Evolutionary conservation across 2,113 vertebrate genomes (phyloP).

Genomic region (Poeciliopsis turrubarensis): DNA sequence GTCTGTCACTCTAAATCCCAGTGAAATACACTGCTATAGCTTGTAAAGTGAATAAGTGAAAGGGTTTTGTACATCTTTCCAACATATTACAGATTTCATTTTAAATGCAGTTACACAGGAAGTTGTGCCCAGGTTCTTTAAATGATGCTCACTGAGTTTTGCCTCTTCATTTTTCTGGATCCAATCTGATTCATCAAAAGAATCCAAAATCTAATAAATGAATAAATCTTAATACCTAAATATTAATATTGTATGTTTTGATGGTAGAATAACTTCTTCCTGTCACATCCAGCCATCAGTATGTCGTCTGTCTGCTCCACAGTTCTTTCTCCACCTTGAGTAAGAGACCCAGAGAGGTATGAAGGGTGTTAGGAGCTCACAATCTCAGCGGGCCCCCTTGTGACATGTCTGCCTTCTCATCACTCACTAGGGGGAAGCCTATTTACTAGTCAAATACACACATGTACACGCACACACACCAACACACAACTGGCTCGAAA

Average conservation of each 20-base stretch:
- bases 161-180: background rate
- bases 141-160: background rate
- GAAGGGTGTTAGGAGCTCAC: slow-evolving; percentile 62
- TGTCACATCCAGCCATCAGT: slow-evolving; percentile 21
- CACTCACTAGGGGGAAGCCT: slow-evolving; percentile 72
- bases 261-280: background rate
- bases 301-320: slow-evolving; percentile 34
- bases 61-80: background rate
- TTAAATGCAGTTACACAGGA: background rate
- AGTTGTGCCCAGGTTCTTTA: background rate
- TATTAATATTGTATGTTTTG: background rate
- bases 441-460: slow-evolving; percentile 64
- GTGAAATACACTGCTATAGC: background rate
- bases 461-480: slow-evolving; percentile 15
- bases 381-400: slow-evolving; percentile 65
- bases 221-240: background rate
- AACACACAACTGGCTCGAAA: slow-evolving; percentile 54
- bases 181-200: background rate
- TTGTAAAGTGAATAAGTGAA: background rate
- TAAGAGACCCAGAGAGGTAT: slow-evolving; percentile 18
- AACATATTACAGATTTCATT: background rate
- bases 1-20: background rate
- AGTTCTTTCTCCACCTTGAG: slow-evolving; percentile 30
- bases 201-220: background rate
- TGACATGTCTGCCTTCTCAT: slow-evolving; percentile 75